A percentile compares a stretch with the other conserved stretches of the same genome.
phyloP scores from a whole-genome alignment of 1,140 invertebrate species.

The Meloidogyne chitwoodi region DNA sequence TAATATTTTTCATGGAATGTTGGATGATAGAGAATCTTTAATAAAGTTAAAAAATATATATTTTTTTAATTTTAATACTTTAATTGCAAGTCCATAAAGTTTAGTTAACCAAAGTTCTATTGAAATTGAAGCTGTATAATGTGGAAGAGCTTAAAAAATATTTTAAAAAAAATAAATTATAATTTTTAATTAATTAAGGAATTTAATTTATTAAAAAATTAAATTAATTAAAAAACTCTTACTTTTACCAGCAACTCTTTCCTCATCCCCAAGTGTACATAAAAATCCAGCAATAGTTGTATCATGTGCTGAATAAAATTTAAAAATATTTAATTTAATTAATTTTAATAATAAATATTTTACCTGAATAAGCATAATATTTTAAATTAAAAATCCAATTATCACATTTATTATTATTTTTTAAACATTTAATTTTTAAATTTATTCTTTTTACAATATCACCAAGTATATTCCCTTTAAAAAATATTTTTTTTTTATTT shows the following conservation, averaged over 20 bases:
- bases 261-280: constrained; percentile 48
- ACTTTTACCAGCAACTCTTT: constrained; percentile 37
- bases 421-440: constrained; percentile 31
- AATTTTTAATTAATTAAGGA: too few relatives aligned
- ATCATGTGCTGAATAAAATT: constrained; percentile 56
- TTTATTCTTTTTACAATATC: constrained; percentile 41
- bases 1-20: constrained; percentile 50
- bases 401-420: constrained; percentile 24
- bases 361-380: constrained; percentile 54
- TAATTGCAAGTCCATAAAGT: constrained; percentile 38
- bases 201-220: neutral
- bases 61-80: constrained; percentile 19
- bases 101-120: constrained; percentile 46
- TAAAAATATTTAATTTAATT: too few relatives aligned
- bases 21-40: constrained; percentile 46
- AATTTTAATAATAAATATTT: too few relatives aligned
- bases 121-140: constrained; percentile 48
- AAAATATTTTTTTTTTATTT: neutral
- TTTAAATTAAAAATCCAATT: constrained; percentile 45
- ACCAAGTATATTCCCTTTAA: constrained; percentile 36
- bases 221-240: neutral
- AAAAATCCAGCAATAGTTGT: constrained; percentile 48
- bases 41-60: neutral
- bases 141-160: constrained; percentile 42
- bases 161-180: neutral